Conservation (phyloP, 2,113 vertebrate genomes). For the Bujurquina vittata region DNA sequence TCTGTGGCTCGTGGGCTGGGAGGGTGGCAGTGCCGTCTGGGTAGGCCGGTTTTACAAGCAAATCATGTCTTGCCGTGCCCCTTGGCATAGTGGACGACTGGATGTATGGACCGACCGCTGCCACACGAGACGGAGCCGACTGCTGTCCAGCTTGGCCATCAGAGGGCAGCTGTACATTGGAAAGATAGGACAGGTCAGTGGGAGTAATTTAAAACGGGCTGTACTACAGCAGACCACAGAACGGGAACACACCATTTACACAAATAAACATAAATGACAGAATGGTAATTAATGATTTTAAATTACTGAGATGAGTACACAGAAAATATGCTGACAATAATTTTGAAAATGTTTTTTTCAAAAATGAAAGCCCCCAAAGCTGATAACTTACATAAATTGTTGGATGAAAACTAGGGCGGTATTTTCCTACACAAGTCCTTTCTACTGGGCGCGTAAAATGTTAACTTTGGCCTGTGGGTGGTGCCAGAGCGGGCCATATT, state of each 20-base stretch:
- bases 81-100: constrained; percentile 97
- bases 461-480: background rate
- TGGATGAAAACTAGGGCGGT: background rate
- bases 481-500: background rate
- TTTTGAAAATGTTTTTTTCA: background rate
- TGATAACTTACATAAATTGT: background rate
- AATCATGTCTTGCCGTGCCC: constrained; percentile 86
- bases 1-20: constrained; percentile 80
- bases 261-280: background rate
- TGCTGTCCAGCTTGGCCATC: constrained; percentile 81
- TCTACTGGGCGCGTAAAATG: background rate
- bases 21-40: constrained; percentile 83
- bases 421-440: background rate
- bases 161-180: constrained; percentile 79
- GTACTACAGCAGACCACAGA: background rate
- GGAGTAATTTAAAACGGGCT: background rate
- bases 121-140: constrained; percentile 87
- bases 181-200: background rate
- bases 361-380: background rate
- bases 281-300: background rate
- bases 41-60: constrained; percentile 89
- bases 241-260: background rate
- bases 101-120: constrained; percentile 96
- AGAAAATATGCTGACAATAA: constrained; percentile 4
- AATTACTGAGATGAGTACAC: background rate